phyloP scores from a whole-genome alignment of 1,140 invertebrate species.

The Drosophila funebris region DNA sequence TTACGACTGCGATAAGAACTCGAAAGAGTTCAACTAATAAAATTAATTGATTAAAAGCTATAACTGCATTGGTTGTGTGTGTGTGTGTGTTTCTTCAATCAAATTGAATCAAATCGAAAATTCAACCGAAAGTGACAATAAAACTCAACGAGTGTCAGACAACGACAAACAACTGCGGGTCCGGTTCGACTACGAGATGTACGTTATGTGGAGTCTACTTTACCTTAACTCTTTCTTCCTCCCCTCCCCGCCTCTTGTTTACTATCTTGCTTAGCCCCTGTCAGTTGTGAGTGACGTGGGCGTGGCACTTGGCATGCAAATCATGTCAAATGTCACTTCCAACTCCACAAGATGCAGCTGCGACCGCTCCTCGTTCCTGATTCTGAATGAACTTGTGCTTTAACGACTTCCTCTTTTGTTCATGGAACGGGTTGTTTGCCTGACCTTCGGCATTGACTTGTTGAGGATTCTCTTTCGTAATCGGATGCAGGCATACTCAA shows the following conservation, averaged over 20 bases:
- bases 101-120: slow-evolving; percentile 60
- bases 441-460: slow-evolving; percentile 60
- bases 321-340: slow-evolving; percentile 79
- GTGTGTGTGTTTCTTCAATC: slow-evolving; percentile 28
- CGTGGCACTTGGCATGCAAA: slow-evolving; percentile 80
- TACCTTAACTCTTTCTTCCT: slow-evolving; percentile 20
- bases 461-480: slow-evolving; percentile 35
- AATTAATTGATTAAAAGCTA: slow-evolving; percentile 41
- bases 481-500: slow-evolving; percentile 14
- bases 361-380: slow-evolving; percentile 20
- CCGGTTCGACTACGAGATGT: neutral
- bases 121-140: slow-evolving; percentile 74
- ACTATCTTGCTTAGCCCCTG: neutral
- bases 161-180: slow-evolving; percentile 20
- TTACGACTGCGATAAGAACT: slow-evolving; percentile 42
- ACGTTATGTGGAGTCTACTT: neutral
- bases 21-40: slow-evolving; percentile 33
- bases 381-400: neutral
- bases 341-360: slow-evolving; percentile 59
- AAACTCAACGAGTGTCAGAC: slow-evolving; percentile 64
- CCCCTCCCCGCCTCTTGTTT: neutral
- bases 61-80: slow-evolving; percentile 4
- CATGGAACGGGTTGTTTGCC: slow-evolving; percentile 41
- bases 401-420: slow-evolving; percentile 48
- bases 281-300: slow-evolving; percentile 64